These are phyloP conservation scores for Aethes cnicana DNA, from an alignment of 2,888 invertebrate species.

Conservation along the genomic window DNA sequence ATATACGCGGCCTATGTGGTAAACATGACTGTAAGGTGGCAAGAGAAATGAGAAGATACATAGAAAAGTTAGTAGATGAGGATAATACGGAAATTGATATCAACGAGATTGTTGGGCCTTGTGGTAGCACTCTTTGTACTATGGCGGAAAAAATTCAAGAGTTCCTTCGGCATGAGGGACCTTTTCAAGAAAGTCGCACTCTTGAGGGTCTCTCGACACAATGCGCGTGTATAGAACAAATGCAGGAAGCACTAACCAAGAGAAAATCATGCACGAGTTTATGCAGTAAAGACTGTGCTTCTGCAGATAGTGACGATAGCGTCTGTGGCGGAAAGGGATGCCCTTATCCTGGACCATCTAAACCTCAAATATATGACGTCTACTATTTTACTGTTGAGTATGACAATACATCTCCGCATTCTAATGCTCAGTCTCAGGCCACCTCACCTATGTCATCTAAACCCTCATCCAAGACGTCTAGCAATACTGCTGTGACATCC, in stretches of 20 bases:
- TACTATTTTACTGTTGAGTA: conserved; percentile 72
- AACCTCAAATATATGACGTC: conserved; percentile 56
- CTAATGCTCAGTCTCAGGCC: too few relatives aligned
- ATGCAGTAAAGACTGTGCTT: conserved; percentile 58
- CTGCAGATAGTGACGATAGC: conserved; percentile 44
- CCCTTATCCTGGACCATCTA: conserved; percentile 44
- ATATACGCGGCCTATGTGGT: conserved; percentile 73
- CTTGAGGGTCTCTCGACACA: conserved; percentile 66
- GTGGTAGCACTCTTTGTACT: conserved; percentile 69
- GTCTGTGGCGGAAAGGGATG: conserved; percentile 56
- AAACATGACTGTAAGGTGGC: conserved; percentile 71
- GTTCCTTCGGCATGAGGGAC: conserved; percentile 65
- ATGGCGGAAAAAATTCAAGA: conserved; percentile 65
- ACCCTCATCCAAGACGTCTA: not conserved
- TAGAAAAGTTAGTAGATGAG: conserved; percentile 67
- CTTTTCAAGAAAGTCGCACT: conserved; percentile 49
- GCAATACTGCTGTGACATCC: conserved; percentile 35
- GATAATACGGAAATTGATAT: conserved; percentile 62
- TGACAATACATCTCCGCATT: too few relatives aligned
- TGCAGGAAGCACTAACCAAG: conserved; percentile 56
- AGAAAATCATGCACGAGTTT: conserved; percentile 50
- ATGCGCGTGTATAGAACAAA: conserved; percentile 65
- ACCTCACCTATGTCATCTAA: too few relatives aligned
- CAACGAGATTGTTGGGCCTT: conserved; percentile 65
- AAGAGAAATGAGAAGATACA: conserved; percentile 65